phyloP scores from a whole-genome alignment of 2,888 invertebrate genomes.

The Dynastes grantii region DNA sequence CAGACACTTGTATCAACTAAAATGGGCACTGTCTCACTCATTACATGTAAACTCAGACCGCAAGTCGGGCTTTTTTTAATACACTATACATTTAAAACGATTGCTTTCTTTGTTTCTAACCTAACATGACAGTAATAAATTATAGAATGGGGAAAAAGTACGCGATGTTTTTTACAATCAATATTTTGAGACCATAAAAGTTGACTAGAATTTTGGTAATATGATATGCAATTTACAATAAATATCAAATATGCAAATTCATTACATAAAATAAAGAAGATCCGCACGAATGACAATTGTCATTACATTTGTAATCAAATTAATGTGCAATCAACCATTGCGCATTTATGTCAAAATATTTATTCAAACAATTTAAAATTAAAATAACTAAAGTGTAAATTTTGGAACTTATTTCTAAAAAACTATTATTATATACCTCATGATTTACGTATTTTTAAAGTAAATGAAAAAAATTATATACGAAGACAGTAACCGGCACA shows the following conservation, averaged over 20 bases:
- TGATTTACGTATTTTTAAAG: too few species aligned
- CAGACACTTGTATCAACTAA: conserved; percentile 66
- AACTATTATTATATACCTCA: too few species aligned
- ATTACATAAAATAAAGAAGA: conserved; percentile 54
- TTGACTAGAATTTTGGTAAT: conserved; percentile 50
- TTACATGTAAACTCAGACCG: conserved; percentile 48
- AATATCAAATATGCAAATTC: conserved; percentile 49
- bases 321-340: conserved; percentile 46
- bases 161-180: conserved; percentile 17
- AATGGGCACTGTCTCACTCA: conserved; percentile 68
- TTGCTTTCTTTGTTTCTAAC: conserved; percentile 54
- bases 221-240: conserved; percentile 15
- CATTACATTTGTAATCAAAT: conserved; percentile 58
- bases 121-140: conserved; percentile 51
- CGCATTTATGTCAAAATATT: conserved; percentile 40
- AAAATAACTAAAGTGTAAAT: conserved; percentile 30
- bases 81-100: conserved; percentile 49
- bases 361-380: conserved; percentile 17
- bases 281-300: conserved; percentile 57
- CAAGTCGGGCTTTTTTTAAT: conserved; percentile 24
- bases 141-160: conserved; percentile 1
- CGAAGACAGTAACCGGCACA: background rate
- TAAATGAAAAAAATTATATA: background rate
- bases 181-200: conserved; percentile 36
- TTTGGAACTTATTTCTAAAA: background rate